Percentiles rank a stretch among this genome's conserved stretches.
These are phyloP conservation scores for Drosophila ohnishii DNA, from an alignment of 1,140 invertebrate genomes.

Conservation along the genomic window DNA sequence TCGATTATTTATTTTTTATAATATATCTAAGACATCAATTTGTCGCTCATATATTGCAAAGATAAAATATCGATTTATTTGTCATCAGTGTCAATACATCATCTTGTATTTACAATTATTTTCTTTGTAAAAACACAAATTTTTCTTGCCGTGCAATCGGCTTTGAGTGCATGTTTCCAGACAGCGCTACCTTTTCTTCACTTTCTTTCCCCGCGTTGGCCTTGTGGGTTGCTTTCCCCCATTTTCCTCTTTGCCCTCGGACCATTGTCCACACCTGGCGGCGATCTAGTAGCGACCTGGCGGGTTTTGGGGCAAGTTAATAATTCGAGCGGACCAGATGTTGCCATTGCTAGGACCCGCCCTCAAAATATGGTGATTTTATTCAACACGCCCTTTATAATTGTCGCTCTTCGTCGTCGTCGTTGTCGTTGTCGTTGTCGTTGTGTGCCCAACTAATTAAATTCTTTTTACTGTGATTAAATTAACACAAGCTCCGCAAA, in stretches of 20 bases:
- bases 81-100: no score
- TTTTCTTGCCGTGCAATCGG: not conserved
- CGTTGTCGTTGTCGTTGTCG: not conserved
- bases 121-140: not conserved
- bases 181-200: not conserved
- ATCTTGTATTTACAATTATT: not conserved
- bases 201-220: not conserved
- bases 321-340: constrained; percentile 38
- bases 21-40: no score
- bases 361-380: constrained; percentile 51
- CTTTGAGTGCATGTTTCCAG: not conserved
- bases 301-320: constrained; percentile 24
- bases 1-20: no score
- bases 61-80: no score
- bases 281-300: not conserved
- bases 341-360: constrained; percentile 11
- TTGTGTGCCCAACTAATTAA: constrained; percentile 58
- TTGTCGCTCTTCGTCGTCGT: constrained; percentile 5
- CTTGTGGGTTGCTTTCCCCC: no score
- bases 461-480: constrained; percentile 72
- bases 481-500: constrained; percentile 58
- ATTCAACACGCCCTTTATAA: constrained; percentile 55
- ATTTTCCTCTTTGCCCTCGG: not conserved
- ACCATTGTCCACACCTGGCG: constrained; percentile 40
- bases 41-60: no score